A percentile compares a stretch with the other conserved stretches of the same genome.
These are phyloP conservation scores for Brachionus rubens DNA, from an alignment of 1,140 invertebrate species.

Conservation along the genomic window DNA sequence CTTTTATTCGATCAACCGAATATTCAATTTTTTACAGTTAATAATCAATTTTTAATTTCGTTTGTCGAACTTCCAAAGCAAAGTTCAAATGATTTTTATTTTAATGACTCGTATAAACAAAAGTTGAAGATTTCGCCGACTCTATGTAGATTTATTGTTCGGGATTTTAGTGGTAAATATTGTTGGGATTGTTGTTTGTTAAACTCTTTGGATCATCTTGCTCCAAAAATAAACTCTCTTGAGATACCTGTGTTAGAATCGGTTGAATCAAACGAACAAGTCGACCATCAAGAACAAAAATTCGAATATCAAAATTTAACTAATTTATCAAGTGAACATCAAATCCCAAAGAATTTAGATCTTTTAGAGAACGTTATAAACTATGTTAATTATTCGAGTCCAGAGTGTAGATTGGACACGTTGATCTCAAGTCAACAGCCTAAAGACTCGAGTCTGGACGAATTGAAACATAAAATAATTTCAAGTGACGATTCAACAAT, in stretches of 20 bases:
- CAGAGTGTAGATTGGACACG: constrained; percentile 6
- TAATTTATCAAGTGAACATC: neutral
- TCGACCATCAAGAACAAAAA: neutral
- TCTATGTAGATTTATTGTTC: constrained; percentile 76
- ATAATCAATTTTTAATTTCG: constrained; percentile 74
- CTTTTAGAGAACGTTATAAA: neutral
- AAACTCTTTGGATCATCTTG: constrained; percentile 63
- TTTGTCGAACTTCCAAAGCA: constrained; percentile 78
- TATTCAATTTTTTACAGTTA: constrained; percentile 80
- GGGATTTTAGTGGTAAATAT: constrained; percentile 91
- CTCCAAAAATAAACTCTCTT: neutral
- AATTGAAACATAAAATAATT: constrained; percentile 6
- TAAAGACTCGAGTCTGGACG: neutral
- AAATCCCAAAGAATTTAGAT: constrained; percentile 22
- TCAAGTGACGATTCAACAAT: neutral
- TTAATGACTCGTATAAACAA: constrained; percentile 22
- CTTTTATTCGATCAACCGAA: constrained; percentile 77
- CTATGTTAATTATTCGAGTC: constrained; percentile 28
- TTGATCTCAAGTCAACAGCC: constrained; percentile 2
- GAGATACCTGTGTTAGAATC: neutral
- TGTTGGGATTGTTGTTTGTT: constrained; percentile 91
- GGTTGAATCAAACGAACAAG: neutral
- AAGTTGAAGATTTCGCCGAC: constrained; percentile 51
- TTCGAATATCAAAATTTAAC: constrained; percentile 24
- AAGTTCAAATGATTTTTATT: neutral